Evolutionary conservation across 2,113 vertebrate species (phyloP), one percentile per base, ranked within the genome.

Genomic region (Chaetodon trifascialis): DNA sequence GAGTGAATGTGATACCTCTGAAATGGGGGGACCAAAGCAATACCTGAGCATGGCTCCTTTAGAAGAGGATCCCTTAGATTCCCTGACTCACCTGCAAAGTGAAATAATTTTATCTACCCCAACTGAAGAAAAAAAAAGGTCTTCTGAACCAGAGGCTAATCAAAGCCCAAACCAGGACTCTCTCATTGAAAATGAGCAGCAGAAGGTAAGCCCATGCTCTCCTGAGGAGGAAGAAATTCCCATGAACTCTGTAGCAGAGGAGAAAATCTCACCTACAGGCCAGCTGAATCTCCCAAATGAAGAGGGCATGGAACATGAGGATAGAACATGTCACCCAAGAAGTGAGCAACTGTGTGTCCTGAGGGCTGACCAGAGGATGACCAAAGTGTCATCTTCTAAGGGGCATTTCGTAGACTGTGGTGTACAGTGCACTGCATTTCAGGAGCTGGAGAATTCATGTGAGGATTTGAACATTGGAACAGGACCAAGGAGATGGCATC

Each of bases 141-240:
- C 89, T 88, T 83, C 92, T 72, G 90, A 93, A 85, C 86, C 82
- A 0, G 84, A 78, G 89, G 85, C 78, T 80, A 21, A 25, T 76
- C 73, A 16, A 69, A 87, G 79, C 82, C 86, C 82, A 60, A 91
- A 92, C 64, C 91, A 86, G 87, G 72, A 80, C 19, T 34, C 0
- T 1, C 11, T 56, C 1, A 3, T 15, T 40, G 1, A 25, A 1
- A 60, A 25, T 2, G 69, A 68, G 23, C 38, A 80, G 19, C 71
- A 59, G 47, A 73, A 67, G 30, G 62, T 47, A 44, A 68, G 58
- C n/a, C 5, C 11, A 17, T 2, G 51, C 40, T 77, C 76, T 58
- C 19, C 25, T 46, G 55, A 64, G 34, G 0, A 6, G 21, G 34
- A 56, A 2, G 52, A 49, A 62, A 40, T 36, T 0, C 19, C 2